Evolutionary conservation across 2,888 invertebrate species (phyloP).

Genomic region (Melipona beecheii): DNA sequence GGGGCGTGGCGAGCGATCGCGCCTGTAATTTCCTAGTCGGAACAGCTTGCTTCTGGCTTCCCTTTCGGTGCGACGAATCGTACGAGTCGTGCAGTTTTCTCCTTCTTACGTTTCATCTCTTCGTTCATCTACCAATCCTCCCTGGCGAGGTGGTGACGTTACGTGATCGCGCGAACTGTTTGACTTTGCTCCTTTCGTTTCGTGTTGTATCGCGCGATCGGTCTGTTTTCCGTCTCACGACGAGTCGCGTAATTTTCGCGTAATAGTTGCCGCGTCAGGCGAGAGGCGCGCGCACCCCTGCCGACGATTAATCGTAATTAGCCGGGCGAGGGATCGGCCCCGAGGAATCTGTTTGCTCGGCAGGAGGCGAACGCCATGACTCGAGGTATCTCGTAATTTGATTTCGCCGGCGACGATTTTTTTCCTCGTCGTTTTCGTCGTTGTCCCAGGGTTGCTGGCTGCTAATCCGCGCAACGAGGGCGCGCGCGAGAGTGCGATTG

Average conservation of each 20-base stretch:
- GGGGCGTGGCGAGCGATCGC: too few species aligned
- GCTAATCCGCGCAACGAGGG: neutral
- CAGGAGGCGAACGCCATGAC: neutral
- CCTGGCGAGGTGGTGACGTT: neutral
- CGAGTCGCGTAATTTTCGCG: slow-evolving; percentile 29
- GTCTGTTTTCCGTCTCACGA: neutral
- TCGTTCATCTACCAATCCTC: neutral
- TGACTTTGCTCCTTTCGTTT: slow-evolving; percentile 19
- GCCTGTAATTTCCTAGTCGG: too few species aligned
- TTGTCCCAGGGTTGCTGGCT: neutral
- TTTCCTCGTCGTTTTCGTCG: slow-evolving; percentile 7
- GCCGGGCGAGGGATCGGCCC: slow-evolving; percentile 1
- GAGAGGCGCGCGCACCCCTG: neutral
- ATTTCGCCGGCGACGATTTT: slow-evolving; percentile 44
- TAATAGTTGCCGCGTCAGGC: slow-evolving; percentile 3
- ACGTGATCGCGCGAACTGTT: slow-evolving; percentile 43
- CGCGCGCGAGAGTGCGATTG: neutral
- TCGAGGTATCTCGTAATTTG: slow-evolving; percentile 40
- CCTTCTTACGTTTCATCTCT: neutral
- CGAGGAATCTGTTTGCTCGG: slow-evolving; percentile 12
- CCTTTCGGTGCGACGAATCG: too few species aligned
- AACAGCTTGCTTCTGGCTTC: too few species aligned
- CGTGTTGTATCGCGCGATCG: slow-evolving; percentile 44
- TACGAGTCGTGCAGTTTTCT: too few species aligned
- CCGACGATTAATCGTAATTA: slow-evolving; percentile 37